These are phyloP conservation scores for Macaca fascicularis DNA, from an alignment of 2,113 vertebrate genomes.

Conservation along the genomic window DNA sequence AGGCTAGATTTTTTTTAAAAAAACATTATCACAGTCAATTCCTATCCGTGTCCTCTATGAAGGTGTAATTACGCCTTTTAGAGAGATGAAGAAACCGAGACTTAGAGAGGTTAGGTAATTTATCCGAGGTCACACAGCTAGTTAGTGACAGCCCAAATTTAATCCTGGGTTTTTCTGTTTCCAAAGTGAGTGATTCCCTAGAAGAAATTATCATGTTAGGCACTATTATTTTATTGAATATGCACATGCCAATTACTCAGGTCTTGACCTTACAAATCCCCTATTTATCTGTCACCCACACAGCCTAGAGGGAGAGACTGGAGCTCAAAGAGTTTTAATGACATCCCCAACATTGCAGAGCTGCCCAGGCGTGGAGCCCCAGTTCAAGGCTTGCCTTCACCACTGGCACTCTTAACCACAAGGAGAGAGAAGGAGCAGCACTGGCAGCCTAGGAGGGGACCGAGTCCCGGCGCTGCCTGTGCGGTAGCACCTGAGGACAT, in stretches of 20 bases:
- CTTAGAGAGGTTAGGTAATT: neutral
- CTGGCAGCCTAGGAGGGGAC: no score
- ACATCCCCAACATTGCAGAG: neutral
- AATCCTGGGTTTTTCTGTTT: neutral
- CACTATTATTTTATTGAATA: neutral
- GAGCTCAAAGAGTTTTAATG: neutral
- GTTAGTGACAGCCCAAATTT: neutral
- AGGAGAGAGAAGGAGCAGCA: neutral
- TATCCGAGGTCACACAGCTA: neutral
- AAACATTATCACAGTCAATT: neutral
- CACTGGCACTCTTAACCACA: neutral
- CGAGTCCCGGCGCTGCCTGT: rapidly evolving
- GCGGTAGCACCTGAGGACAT: neutral
- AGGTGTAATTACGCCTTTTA: neutral
- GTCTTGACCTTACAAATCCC: neutral
- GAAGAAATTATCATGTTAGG: neutral
- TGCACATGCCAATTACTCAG: neutral
- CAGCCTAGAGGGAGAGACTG: neutral
- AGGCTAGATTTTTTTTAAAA: neutral
- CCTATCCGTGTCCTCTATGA: neutral
- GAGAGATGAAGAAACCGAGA: conserved; percentile 9
- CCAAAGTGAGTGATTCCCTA: neutral
- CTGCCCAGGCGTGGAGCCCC: neutral
- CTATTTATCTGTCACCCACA: neutral
- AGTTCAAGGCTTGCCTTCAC: neutral